Evolutionary conservation across 2,113 vertebrate genomes (phyloP).

Genomic region (Bubo bubo): DNA sequence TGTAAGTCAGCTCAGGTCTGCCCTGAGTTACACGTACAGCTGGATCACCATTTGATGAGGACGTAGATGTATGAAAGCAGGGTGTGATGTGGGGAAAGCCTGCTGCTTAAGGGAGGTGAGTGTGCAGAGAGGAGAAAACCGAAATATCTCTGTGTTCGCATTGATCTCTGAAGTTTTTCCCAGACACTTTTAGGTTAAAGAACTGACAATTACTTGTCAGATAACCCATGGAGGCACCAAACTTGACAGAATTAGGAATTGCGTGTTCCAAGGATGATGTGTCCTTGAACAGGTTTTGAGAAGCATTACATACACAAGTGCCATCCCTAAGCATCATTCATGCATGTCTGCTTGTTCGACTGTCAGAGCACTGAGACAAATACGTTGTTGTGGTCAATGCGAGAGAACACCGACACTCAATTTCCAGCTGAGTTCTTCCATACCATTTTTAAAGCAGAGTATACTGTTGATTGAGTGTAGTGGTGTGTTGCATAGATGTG

Average conservation of each 20-base stretch:
- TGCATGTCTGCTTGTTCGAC: neutral
- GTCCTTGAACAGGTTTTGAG: constrained; percentile 30
- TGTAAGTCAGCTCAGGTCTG: neutral
- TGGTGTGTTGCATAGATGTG: neutral
- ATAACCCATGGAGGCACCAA: constrained; percentile 22
- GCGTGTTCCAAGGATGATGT: constrained; percentile 5
- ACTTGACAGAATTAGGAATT: constrained; percentile 52
- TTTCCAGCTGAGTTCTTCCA: neutral
- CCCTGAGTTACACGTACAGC: fast-evolving
- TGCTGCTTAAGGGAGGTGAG: neutral
- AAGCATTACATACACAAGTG: neutral
- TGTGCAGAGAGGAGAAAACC: neutral
- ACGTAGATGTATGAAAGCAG: neutral
- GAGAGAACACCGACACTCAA: neutral
- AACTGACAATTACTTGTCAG: constrained; percentile 54
- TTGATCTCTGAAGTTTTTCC: constrained; percentile 34
- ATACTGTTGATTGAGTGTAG: neutral
- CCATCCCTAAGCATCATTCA: neutral
- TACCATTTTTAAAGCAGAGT: neutral
- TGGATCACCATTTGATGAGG: neutral
- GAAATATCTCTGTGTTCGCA: constrained; percentile 34
- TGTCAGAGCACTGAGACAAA: constrained; percentile 1
- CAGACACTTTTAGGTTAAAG: constrained; percentile 14
- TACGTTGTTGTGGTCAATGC: neutral
- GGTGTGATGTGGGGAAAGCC: neutral